A percentile compares a stretch with the other conserved stretches of the same genome.
phyloP scores from a whole-genome alignment of 1,140 invertebrate species.

The Paraescarpia echinospica region DNA sequence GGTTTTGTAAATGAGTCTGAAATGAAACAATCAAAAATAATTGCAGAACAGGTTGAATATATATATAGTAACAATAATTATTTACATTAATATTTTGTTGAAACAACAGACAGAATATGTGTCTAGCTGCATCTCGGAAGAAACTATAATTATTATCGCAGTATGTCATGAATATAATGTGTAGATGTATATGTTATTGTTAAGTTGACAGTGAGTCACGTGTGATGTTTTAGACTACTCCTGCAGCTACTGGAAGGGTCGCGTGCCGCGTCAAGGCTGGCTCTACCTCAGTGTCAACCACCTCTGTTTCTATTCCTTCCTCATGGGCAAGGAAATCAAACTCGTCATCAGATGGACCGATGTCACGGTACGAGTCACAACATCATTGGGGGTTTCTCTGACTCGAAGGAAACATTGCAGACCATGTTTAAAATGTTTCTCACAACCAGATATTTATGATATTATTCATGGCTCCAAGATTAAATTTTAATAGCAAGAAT shows the following conservation, averaged over 20 bases:
- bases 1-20: too few species aligned
- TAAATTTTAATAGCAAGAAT: too few species aligned
- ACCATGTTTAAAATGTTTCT: background rate
- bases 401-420: background rate
- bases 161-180: background rate
- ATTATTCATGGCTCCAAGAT: too few species aligned
- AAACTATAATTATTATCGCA: background rate
- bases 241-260: slow-evolving; percentile 88
- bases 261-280: slow-evolving; percentile 91
- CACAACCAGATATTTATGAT: too few species aligned
- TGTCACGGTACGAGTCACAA: slow-evolving; percentile 57
- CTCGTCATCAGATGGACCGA: slow-evolving; percentile 76
- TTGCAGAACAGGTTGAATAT: too few species aligned
- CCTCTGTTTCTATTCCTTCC: slow-evolving; percentile 93
- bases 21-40: too few species aligned
- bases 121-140: too few species aligned
- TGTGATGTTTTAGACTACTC: slow-evolving; percentile 57
- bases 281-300: slow-evolving; percentile 94
- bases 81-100: too few species aligned
- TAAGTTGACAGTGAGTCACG: background rate
- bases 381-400: background rate
- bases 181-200: background rate
- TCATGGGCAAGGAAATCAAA: slow-evolving; percentile 87
- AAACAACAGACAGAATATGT: too few species aligned
- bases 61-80: background rate